Evolutionary conservation across 2,888 invertebrate genomes (phyloP).

Genomic region (Dryobotodes eremita): DNA sequence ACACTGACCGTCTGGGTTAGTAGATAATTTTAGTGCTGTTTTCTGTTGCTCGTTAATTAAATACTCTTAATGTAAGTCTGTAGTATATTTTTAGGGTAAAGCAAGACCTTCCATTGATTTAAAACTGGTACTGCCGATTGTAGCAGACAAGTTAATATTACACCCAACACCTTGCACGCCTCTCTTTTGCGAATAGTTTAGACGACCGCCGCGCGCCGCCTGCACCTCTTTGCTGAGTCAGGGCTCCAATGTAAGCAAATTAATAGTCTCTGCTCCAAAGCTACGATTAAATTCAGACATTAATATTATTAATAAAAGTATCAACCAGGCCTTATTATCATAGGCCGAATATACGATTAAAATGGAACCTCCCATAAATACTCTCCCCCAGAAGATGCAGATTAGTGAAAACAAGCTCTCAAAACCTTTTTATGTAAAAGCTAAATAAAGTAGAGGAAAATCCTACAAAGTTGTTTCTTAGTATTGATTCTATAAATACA

Average conservation of each 20-base stretch:
- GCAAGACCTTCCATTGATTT: background rate
- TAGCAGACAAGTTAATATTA: too few relatives aligned
- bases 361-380: background rate
- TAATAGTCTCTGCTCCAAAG: background rate
- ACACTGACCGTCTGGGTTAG: constrained; percentile 36
- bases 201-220: too few relatives aligned
- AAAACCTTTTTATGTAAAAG: constrained; percentile 3
- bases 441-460: constrained; percentile 20
- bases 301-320: background rate
- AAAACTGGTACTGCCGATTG: background rate
- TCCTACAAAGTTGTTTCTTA: constrained; percentile 33
- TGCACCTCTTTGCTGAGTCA: background rate
- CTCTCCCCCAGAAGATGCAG: background rate
- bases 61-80: background rate
- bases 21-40: background rate
- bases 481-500: constrained; percentile 51
- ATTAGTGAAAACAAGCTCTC: background rate
- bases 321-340: background rate
- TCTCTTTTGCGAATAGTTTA: background rate
- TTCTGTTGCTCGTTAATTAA: too few relatives aligned
- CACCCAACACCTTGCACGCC: background rate
- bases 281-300: background rate
- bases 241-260: background rate
- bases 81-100: background rate
- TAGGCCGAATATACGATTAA: background rate